Evolutionary conservation across 2,888 invertebrate species (phyloP).

Genomic region (Drosophila greeni): DNA sequence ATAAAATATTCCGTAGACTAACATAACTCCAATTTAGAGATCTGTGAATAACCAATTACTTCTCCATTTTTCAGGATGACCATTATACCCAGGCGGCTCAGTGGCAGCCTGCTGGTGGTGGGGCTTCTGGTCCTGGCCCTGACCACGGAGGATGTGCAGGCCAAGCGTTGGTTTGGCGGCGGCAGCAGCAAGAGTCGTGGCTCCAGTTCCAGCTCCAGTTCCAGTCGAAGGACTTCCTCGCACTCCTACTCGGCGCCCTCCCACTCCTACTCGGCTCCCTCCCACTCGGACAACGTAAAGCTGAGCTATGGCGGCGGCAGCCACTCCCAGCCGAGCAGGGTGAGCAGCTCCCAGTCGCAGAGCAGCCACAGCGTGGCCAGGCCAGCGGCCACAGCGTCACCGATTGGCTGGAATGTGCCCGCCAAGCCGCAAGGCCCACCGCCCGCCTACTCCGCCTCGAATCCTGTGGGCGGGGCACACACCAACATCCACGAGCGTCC

Average conservation of each 20-base stretch:
- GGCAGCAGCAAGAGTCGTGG: constrained; percentile 53
- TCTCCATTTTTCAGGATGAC: constrained; percentile 51
- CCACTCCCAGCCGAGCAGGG: constrained; percentile 45
- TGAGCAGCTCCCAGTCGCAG: constrained; percentile 46
- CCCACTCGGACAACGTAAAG: constrained; percentile 43
- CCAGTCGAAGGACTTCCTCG: constrained; percentile 33
- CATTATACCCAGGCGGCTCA: constrained; percentile 40
- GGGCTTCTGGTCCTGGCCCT: constrained; percentile 53
- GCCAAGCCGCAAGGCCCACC: constrained; percentile 76
- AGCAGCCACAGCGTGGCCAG: constrained; percentile 45
- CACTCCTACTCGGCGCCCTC: constrained; percentile 15
- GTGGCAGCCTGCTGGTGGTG: constrained; percentile 36
- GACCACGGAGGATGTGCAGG: constrained; percentile 53
- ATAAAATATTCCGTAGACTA: not conserved
- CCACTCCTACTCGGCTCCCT: constrained; percentile 29
- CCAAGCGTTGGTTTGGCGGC: constrained; percentile 62
- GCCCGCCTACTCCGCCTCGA: constrained; percentile 74
- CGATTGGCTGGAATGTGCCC: constrained; percentile 77
- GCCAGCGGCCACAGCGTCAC: constrained; percentile 44
- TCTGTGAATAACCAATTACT: constrained; percentile 1
- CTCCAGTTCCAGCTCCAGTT: constrained; percentile 30
- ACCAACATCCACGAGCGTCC: constrained; percentile 76
- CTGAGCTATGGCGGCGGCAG: constrained; percentile 64
- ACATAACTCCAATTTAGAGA: not conserved
- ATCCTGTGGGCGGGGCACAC: constrained; percentile 75